Evolutionary conservation across 1,140 invertebrate species (phyloP).

Genomic region (Drosophila takahashii): DNA sequence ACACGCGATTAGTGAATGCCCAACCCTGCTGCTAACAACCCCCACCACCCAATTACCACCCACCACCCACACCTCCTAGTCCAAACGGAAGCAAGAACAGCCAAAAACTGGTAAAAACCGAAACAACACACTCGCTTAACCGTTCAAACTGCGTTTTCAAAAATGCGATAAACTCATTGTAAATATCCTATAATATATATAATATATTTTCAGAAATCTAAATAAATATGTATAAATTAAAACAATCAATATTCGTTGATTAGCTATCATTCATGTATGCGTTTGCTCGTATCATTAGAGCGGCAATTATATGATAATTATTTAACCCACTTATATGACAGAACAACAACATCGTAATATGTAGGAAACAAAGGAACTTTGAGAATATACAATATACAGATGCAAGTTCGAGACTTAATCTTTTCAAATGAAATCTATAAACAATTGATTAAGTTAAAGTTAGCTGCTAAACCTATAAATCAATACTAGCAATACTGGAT

Average conservation of each 20-base stretch:
- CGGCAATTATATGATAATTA: conserved; percentile 65
- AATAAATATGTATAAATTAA: conserved; percentile 32
- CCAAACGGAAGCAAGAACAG: conserved; percentile 47
- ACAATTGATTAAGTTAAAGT: conserved; percentile 1
- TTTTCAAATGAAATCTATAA: background rate
- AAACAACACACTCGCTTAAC: conserved; percentile 15
- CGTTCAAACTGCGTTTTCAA: conserved; percentile 53
- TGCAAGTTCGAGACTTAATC: conserved; percentile 2
- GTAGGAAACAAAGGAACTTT: conserved; percentile 14
- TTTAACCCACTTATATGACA: conserved; percentile 53
- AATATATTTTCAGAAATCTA: conserved; percentile 4
- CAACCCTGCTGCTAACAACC: conserved; percentile 18
- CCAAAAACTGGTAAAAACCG: conserved; percentile 26
- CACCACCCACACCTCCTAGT: conserved; percentile 33
- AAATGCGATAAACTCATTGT: conserved; percentile 57
- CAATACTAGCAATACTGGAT: background rate
- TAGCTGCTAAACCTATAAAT: background rate
- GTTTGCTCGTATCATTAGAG: conserved; percentile 32
- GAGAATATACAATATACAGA: background rate
- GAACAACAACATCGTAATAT: conserved; percentile 16
- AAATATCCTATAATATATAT: conserved; percentile 33
- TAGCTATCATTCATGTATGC: background rate
- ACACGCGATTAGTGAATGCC: conserved; percentile 45
- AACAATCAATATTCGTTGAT: conserved; percentile 27
- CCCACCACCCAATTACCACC: conserved; percentile 1